Evolutionary conservation across 2,113 vertebrate genomes (phyloP).

Genomic region (Aptenodytes forsteri): DNA sequence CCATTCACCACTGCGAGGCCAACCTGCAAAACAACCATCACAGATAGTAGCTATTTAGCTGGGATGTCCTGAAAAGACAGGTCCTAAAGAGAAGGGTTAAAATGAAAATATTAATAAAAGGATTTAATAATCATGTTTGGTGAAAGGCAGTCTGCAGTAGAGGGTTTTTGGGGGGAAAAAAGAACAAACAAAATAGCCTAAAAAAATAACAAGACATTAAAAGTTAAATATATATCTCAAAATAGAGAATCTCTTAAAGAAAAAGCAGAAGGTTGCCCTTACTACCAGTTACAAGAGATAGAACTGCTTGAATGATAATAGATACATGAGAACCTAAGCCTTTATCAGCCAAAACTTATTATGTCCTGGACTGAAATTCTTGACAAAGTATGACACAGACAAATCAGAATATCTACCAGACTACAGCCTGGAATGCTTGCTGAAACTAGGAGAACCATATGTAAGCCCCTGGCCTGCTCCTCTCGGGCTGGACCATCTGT

Average conservation of each 20-base stretch:
- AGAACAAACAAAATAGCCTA: not conserved
- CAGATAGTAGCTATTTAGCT: not conserved
- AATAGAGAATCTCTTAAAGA: not conserved
- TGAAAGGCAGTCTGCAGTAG: not conserved
- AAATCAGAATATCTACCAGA: not conserved
- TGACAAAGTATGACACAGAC: not conserved
- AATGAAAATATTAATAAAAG: not conserved
- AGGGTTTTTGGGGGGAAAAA: too few species aligned
- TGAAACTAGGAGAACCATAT: not conserved
- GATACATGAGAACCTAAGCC: not conserved
- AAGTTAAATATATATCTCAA: not conserved
- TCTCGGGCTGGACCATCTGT: not conserved
- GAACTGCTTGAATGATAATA: not conserved
- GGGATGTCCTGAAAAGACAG: not conserved
- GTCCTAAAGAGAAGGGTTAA: not conserved
- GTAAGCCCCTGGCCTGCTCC: not conserved
- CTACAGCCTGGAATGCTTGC: not conserved
- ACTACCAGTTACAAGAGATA: not conserved
- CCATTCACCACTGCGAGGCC: conserved; percentile 97
- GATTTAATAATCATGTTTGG: not conserved
- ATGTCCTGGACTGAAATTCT: not conserved
- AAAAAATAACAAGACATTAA: not conserved
- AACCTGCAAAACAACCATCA: conserved; percentile 78
- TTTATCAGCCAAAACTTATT: not conserved
- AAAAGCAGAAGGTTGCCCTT: not conserved